Evolutionary conservation across 1,140 invertebrate species (phyloP).

Genomic region (Microplitis mediator): DNA sequence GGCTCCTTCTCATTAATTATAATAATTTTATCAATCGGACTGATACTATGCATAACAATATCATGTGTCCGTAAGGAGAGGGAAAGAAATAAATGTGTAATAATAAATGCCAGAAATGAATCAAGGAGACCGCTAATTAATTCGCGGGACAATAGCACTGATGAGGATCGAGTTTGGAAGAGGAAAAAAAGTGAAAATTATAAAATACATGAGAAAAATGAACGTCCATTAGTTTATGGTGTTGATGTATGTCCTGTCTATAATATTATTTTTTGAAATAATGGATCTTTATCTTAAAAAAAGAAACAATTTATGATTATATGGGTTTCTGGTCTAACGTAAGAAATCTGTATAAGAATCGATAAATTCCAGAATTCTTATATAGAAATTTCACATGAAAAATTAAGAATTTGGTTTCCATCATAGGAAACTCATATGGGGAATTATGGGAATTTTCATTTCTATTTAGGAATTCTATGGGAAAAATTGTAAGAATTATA

Average conservation of each 20-base stretch:
- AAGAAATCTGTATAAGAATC: too few species aligned
- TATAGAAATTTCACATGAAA: too few species aligned
- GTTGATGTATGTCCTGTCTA: slow-evolving; percentile 18
- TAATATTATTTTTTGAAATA: slow-evolving; percentile 11
- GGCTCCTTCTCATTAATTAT: slow-evolving; percentile 30
- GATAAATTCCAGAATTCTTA: too few species aligned
- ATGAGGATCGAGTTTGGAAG: neutral
- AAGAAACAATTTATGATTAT: too few species aligned
- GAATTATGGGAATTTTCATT: too few species aligned
- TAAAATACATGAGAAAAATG: slow-evolving; percentile 11
- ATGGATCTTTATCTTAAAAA: too few species aligned
- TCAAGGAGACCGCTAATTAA: neutral
- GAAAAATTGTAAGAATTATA: too few species aligned
- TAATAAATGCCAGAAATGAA: neutral
- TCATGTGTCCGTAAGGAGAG: slow-evolving; percentile 32
- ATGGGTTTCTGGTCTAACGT: too few species aligned
- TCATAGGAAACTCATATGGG: too few species aligned
- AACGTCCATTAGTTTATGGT: slow-evolving; percentile 19
- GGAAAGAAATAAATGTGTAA: neutral
- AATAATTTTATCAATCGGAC: slow-evolving; percentile 30
- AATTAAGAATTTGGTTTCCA: too few species aligned
- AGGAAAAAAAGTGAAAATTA: neutral
- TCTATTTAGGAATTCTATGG: too few species aligned
- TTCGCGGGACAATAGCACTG: neutral
- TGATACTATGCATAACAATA: slow-evolving; percentile 33